Evolutionary conservation across 2,113 vertebrate genomes (phyloP).

Genomic region (Psilopogon haemacephalus): DNA sequence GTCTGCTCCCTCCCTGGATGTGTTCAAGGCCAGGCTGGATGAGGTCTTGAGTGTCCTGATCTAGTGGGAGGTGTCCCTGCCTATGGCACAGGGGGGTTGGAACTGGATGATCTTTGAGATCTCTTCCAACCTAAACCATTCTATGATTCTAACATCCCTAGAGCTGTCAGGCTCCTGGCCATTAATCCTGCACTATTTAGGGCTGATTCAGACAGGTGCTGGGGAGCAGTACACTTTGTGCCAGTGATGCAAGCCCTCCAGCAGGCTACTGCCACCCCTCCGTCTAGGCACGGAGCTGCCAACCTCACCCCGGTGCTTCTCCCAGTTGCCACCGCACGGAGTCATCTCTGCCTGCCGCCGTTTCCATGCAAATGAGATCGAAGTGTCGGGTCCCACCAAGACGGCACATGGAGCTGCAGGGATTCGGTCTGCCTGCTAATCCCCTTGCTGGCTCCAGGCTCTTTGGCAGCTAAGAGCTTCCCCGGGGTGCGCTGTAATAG

Average conservation of each 20-base stretch:
- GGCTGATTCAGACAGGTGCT: background rate
- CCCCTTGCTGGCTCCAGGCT: slow-evolving; percentile 55
- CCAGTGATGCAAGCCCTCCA: background rate
- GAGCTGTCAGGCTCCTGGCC: too few relatives aligned
- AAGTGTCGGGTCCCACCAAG: slow-evolving; percentile 38
- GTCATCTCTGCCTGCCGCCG: slow-evolving; percentile 51
- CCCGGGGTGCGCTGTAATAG: slow-evolving; percentile 78
- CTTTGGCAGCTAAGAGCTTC: slow-evolving; percentile 73
- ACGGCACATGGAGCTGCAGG: slow-evolving; percentile 55
- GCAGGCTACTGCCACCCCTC: slow-evolving; percentile 49
- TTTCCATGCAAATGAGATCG: slow-evolving; percentile 70
- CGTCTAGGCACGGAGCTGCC: slow-evolving; percentile 39
- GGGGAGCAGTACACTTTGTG: background rate
- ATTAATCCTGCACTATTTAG: too few relatives aligned
- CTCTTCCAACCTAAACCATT: too few relatives aligned
- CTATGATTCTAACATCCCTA: too few relatives aligned
- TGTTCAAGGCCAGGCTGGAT: too few relatives aligned
- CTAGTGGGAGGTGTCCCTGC: too few relatives aligned
- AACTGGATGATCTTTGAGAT: too few relatives aligned
- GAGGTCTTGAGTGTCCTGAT: too few relatives aligned
- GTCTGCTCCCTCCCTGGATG: too few relatives aligned
- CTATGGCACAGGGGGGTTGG: too few relatives aligned
- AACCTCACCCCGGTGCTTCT: slow-evolving; percentile 57
- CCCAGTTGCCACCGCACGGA: slow-evolving; percentile 60
- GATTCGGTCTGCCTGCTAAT: slow-evolving; percentile 75